Conservation (phyloP, 2,113 vertebrate species). For the Cynopterus brachyotis region DNA sequence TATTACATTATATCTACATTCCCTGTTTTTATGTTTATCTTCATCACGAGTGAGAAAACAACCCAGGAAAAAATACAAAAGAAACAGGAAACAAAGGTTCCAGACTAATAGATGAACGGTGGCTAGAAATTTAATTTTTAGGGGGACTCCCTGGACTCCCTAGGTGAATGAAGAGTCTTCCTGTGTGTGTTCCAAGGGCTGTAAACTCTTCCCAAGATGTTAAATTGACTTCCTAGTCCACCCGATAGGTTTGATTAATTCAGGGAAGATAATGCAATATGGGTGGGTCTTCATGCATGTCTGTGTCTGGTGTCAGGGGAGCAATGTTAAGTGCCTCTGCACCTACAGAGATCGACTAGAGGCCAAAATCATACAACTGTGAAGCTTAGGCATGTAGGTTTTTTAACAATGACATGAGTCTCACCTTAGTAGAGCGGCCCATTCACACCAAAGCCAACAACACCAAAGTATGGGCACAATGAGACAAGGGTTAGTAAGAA, state of each 20-base stretch:
- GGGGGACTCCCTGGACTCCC: background rate
- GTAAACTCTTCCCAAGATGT: background rate
- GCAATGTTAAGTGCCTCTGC: background rate
- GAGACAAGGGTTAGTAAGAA: background rate
- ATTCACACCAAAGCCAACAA: background rate
- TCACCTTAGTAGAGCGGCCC: background rate
- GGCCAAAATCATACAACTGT: background rate
- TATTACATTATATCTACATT: constrained; percentile 76
- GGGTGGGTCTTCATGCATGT: background rate
- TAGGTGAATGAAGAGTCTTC: background rate
- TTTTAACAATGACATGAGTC: background rate
- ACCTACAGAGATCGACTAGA: background rate
- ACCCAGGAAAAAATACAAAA: constrained; percentile 41
- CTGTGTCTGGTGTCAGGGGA: background rate
- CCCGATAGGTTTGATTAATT: background rate
- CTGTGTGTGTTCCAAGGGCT: background rate
- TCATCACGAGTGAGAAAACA: constrained; percentile 64
- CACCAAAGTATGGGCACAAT: background rate
- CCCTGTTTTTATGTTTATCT: constrained; percentile 74
- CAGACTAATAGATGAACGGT: background rate
- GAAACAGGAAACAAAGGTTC: constrained; percentile 49
- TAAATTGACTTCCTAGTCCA: background rate
- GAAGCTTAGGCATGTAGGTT: background rate
- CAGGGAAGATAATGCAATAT: background rate
- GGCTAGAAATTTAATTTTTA: background rate